Evolutionary conservation across 2,113 vertebrate species (phyloP).

Genomic region (Cynocephalus volans): DNA sequence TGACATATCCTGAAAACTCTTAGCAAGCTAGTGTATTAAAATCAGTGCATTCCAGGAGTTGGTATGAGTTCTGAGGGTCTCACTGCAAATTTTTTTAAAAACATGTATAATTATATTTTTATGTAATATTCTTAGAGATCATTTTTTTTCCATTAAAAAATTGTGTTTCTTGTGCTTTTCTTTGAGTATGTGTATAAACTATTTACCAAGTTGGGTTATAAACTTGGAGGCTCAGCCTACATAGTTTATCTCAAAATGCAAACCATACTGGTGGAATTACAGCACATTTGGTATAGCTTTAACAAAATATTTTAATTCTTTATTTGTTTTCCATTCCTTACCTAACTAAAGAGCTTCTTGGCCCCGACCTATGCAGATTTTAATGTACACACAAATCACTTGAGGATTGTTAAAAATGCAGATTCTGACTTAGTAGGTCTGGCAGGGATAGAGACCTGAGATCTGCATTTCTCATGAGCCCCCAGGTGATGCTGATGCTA

Average conservation of each 20-base stretch:
- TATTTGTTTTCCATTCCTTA: not conserved
- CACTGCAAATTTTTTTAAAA: not conserved
- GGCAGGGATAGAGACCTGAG: not conserved
- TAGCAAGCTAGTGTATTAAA: not conserved
- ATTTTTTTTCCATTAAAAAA: too few species aligned
- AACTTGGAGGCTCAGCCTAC: not conserved
- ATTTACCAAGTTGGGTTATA: constrained; percentile 4
- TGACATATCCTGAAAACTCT: not conserved
- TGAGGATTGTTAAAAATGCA: not conserved
- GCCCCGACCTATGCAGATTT: not conserved
- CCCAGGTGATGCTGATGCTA: not conserved
- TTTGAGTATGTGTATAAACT: not conserved
- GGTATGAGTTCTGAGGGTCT: not conserved
- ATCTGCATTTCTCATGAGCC: not conserved
- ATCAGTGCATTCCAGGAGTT: not conserved
- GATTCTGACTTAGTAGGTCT: not conserved
- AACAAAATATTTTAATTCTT: constrained; percentile 48
- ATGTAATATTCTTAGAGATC: too few species aligned
- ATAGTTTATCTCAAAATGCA: constrained; percentile 47
- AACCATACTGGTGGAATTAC: not conserved
- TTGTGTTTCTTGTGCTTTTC: not conserved
- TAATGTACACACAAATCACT: not conserved
- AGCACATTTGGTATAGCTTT: not conserved
- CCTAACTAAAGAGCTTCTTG: not conserved
- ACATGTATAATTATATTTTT: too few species aligned